Evolutionary conservation across 2,113 vertebrate genomes (phyloP), one percentile per base, ranked within the genome.

Genomic region (Centropus unirufus): DNA sequence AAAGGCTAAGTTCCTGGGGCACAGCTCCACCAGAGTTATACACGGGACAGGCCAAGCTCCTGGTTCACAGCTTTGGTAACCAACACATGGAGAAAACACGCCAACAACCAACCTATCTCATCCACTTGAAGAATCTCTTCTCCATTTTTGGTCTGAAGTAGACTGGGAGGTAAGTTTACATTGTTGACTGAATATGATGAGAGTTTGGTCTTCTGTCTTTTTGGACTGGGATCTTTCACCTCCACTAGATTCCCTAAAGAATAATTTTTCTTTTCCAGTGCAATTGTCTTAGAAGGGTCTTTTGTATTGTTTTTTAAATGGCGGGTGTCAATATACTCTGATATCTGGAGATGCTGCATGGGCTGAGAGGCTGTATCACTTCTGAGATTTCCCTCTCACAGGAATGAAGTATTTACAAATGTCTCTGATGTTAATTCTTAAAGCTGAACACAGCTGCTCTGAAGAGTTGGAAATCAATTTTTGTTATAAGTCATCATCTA

Each of bases 11-110:
- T 2, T 10, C 13, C 26, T 0, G 2, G 70, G 36, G 23, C 34
- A 34, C 49, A 40, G 8, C 42, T 11, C 8, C 7, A 3, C 49
- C 1, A 2, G 39, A 21, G 4, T 69, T n/a, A 34, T 13, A 21
- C 21, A 21, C 0, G 0, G 39, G 52, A 36, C 1, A 1, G 32
- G 32, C 39, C 23, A 58, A 61, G n/a, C 3, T 12, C 27, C 52
- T 78, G n/a, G 1, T 14, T 39, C 47, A 39, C 66, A 74, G 57
- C 66, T 44, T 55, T 20, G 39, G 52, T 62, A 81, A 51, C n/a
- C 76, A 61, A 8, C 4, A 2, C 0, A 32, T 15, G 17, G 27
- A 69, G 24, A 85, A 73, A 87, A 67, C 30, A 32, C 26, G 17
- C 36, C 44, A 27, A 3, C 0, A 84, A 22, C 46, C 39, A 61